These are phyloP conservation scores for Emberiza fucata DNA, from an alignment of 2,113 vertebrate genomes.

Conservation along the genomic window DNA sequence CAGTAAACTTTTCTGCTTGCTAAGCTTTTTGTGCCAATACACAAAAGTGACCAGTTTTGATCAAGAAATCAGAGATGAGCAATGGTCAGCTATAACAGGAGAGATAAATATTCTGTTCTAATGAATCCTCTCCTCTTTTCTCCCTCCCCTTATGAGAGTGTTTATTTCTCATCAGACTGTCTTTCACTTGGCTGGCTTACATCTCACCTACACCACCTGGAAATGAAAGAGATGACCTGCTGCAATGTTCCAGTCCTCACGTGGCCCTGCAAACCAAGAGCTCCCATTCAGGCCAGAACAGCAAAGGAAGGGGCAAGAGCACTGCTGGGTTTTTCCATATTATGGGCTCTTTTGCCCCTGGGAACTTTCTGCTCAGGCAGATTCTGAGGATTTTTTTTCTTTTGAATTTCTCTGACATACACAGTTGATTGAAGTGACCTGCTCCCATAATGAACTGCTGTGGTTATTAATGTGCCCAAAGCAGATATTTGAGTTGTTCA, in stretches of 20 bases:
- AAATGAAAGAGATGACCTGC: background rate
- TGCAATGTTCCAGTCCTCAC: background rate
- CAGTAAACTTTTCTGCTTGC: background rate
- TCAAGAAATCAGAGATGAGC: background rate
- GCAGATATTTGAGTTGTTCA: background rate
- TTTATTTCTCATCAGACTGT: background rate
- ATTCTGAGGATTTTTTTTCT: background rate
- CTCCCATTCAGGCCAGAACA: background rate
- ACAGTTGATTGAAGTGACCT: background rate
- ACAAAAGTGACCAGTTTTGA: background rate
- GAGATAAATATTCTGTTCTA: background rate
- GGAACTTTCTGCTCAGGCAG: background rate
- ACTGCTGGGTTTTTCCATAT: background rate
- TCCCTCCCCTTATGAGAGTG: background rate
- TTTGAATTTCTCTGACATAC: background rate
- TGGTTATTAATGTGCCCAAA: background rate
- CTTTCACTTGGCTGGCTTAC: background rate
- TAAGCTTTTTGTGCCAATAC: background rate
- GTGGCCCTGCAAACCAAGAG: background rate
- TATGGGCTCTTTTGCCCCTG: background rate
- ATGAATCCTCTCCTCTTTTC: background rate
- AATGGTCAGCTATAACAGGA: background rate
- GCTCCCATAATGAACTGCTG: rapidly evolving
- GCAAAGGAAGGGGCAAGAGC: background rate
- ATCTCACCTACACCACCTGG: background rate